phyloP scores from a whole-genome alignment of 2,113 vertebrate species.

The Bothrops jararaca region DNA sequence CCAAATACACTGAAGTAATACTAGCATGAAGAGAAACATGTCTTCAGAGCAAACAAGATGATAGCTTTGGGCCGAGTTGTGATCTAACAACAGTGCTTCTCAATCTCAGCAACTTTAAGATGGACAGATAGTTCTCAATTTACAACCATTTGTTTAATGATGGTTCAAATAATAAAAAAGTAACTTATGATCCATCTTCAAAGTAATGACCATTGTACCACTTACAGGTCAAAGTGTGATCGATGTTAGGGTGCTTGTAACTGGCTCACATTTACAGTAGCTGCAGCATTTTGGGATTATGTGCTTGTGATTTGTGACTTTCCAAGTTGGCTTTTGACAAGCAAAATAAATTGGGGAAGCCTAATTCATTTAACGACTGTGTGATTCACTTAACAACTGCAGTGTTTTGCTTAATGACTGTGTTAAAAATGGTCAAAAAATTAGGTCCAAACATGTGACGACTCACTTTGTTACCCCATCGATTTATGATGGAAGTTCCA shows the following conservation, averaged over 20 bases:
- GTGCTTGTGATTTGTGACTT: background rate
- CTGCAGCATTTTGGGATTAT: background rate
- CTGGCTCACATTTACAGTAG: background rate
- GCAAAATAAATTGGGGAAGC: background rate
- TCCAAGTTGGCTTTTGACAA: background rate
- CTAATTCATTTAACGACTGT: background rate
- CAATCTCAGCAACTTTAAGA: background rate
- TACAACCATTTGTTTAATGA: background rate
- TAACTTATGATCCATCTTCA: background rate
- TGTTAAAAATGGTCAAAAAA: background rate
- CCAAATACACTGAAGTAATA: background rate
- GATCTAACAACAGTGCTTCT: background rate
- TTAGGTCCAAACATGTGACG: background rate
- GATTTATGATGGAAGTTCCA: no score
- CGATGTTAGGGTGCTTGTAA: background rate
- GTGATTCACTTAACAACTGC: background rate
- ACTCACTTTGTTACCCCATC: background rate
- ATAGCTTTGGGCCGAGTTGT: background rate
- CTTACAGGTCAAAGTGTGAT: background rate
- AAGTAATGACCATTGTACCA: background rate
- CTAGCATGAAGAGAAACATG: background rate
- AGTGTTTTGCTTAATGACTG: background rate
- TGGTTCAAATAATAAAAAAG: background rate
- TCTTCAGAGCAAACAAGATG: background rate
- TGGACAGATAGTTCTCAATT: background rate